Conservation (phyloP, 2,113 vertebrate species). For the Pristiophorus japonicus region DNA sequence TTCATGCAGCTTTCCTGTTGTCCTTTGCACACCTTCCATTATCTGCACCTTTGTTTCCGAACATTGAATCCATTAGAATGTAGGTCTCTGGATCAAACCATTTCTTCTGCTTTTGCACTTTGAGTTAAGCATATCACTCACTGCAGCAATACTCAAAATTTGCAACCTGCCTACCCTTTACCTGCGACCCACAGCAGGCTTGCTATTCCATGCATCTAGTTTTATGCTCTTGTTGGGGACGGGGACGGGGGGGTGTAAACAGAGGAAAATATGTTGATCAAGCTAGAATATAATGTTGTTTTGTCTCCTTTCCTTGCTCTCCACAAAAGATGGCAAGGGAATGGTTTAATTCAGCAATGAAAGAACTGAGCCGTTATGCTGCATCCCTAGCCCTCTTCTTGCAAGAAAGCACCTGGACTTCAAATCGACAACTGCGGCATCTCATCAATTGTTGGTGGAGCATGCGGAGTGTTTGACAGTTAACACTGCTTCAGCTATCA, state of each 20-base stretch:
- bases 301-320: background rate
- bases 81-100: background rate
- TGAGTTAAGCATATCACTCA: background rate
- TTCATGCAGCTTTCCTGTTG: background rate
- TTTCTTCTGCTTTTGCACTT: background rate
- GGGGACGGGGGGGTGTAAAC: background rate
- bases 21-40: background rate
- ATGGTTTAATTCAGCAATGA: background rate
- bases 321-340: background rate
- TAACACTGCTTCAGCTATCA: background rate
- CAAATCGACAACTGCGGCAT: background rate
- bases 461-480: background rate
- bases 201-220: background rate
- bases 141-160: background rate
- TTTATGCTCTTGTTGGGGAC: background rate
- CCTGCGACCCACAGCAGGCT: background rate
- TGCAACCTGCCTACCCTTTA: background rate
- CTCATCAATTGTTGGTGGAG: background rate
- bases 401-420: background rate
- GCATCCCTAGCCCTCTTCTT: background rate
- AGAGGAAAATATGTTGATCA: background rate
- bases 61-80: background rate
- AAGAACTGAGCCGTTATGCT: background rate
- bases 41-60: background rate
- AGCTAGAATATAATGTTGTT: background rate